phyloP scores from a whole-genome alignment of 1,140 invertebrate genomes.

The Globodera rostochiensis region DNA sequence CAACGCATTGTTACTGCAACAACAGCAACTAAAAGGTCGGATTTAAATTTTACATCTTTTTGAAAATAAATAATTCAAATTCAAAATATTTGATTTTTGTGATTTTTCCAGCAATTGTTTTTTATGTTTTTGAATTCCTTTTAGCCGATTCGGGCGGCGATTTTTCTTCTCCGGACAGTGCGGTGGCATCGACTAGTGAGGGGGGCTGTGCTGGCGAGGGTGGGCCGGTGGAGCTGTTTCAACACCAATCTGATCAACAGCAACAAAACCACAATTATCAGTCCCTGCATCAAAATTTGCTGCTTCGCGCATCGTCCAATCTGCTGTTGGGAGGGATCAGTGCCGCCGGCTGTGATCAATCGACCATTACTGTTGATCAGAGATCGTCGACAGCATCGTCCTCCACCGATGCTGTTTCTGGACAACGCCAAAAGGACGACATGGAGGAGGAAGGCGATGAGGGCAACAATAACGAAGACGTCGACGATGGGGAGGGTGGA shows the following conservation, averaged over 20 bases:
- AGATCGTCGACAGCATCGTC: not conserved
- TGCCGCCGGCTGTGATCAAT: not conserved
- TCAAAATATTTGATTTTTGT: not conserved
- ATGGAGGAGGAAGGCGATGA: not conserved
- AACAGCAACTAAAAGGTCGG: slow-evolving; percentile 1
- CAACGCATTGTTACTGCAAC: slow-evolving; percentile 11
- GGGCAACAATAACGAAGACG: not conserved
- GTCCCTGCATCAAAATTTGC: not conserved
- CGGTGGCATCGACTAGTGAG: slow-evolving; percentile 49
- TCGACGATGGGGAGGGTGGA: not conserved
- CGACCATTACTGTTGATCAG: not conserved
- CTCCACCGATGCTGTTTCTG: too few species aligned
- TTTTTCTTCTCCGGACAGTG: slow-evolving; percentile 50
- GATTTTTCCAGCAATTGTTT: not conserved
- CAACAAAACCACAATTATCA: not conserved
- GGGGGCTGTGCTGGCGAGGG: slow-evolving; percentile 32
- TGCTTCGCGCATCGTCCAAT: not conserved
- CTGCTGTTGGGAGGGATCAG: not conserved
- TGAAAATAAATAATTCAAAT: not conserved
- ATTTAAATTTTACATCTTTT: not conserved
- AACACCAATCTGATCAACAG: not conserved
- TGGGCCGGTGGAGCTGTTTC: not conserved
- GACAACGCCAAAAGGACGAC: not conserved
- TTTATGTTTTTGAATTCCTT: not conserved
- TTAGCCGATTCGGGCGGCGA: slow-evolving; percentile 3